Percentiles rank a stretch among this genome's conserved stretches.
Conservation (phyloP, 2,888 invertebrate species). For the Aelia acuminata region DNA sequence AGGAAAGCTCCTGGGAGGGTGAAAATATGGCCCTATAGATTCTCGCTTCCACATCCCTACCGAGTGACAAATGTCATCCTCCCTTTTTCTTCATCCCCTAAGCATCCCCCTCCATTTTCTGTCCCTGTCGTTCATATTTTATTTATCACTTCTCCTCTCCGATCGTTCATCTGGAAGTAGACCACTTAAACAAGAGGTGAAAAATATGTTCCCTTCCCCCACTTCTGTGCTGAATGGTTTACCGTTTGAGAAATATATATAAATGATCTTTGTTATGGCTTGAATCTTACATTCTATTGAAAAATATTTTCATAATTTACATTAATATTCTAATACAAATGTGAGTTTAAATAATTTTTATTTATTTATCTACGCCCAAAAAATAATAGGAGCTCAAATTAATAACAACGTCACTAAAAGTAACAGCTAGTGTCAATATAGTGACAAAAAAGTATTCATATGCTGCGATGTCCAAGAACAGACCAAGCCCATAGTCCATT, state of each 20-base stretch:
- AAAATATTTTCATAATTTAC: no score
- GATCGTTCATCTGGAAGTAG: slow-evolving; percentile 41
- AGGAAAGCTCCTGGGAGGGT: slow-evolving; percentile 20
- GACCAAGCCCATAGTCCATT: no score
- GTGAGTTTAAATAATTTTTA: no score
- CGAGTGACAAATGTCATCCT: slow-evolving; percentile 55
- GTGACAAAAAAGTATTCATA: no score
- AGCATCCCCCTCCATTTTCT: slow-evolving; percentile 37
- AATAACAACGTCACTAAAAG: no score
- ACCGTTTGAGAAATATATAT: not conserved
- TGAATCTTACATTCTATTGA: not conserved
- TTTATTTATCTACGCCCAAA: not conserved
- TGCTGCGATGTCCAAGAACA: no score
- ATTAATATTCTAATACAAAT: not conserved
- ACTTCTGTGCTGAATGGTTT: not conserved
- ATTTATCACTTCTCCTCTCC: slow-evolving; percentile 19
- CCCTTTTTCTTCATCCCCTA: slow-evolving; percentile 30
- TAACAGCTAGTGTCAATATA: no score
- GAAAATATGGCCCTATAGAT: slow-evolving; percentile 47
- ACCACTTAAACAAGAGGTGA: slow-evolving; percentile 30
- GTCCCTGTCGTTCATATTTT: slow-evolving; percentile 41
- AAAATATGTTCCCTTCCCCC: slow-evolving; percentile 1
- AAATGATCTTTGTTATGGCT: not conserved
- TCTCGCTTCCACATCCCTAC: slow-evolving; percentile 22
- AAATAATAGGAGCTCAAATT: no score